Evolutionary conservation across 1,140 invertebrate species (phyloP), one percentile per base, ranked within the genome.

Genomic region (Diachasma alloeum): DNA sequence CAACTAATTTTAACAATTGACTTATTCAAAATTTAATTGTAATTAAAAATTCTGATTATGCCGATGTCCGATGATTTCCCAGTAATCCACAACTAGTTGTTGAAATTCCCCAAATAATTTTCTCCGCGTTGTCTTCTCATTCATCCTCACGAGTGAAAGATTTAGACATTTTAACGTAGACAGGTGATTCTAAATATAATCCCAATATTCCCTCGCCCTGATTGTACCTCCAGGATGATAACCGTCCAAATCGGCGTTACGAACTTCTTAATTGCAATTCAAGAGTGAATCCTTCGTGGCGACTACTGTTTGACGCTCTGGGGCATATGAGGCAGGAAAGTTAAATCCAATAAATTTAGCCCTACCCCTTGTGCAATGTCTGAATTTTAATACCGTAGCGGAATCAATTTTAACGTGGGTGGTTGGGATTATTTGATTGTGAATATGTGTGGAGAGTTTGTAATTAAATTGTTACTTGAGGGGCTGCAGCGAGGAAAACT

Each of bases 391-490:
- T 88, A 87, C 87, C 88, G 86, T 88, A 83, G 87, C 86, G 84
- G 87, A 89, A 88, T 88, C 86, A 89, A 89, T 89, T 89, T 89
- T 63, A 88, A 86, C 86, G 87, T 89, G 87, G 88, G 87, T 89
- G 87, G 88, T 85, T 88, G 87, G 44, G 59, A 19, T 63, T 63
- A 63, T 63, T 63, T 63, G 59, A 63, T 63, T 63, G 59, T 26
- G 59, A 63, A 63, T 63, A 63, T 63, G 59, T 63, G 59, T 63
- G 59, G 59, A 63, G 59, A 63, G 70, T 82, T 84, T 88, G 86
- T 89, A 89, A 89, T 89, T 89, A 89, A 89, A 89, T 89, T 88
- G 88, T 89, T 88, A 89, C 88, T 88, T 78, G 83, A 80, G 87
- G 88, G 87, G 59, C 56, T 80, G 82, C 82, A 83, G 85, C 84